Conservation (phyloP, 2,888 invertebrate genomes). For the Calephelis perditalis region DNA sequence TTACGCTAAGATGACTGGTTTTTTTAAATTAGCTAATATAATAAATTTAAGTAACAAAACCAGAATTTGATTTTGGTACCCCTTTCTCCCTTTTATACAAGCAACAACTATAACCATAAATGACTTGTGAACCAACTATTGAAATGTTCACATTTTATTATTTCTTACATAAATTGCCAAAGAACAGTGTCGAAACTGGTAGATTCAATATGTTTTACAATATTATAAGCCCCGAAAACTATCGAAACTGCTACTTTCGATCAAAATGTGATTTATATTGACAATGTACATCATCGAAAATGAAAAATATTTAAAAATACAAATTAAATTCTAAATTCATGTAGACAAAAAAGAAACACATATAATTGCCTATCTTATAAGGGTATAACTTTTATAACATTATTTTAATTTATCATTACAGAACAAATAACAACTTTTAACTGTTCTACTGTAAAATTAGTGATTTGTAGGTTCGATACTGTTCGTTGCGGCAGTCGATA, state of each 20-base stretch:
- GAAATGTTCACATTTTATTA: not conserved
- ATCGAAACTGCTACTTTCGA: too few relatives aligned
- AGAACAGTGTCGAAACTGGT: not conserved
- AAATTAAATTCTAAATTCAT: not conserved
- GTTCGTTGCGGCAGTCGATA: too few relatives aligned
- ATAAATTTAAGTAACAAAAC: not conserved
- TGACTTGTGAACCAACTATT: not conserved
- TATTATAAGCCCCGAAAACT: too few relatives aligned
- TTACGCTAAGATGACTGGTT: not conserved
- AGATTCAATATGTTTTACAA: too few relatives aligned
- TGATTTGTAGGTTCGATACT: not conserved
- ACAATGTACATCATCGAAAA: not conserved
- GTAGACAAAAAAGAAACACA: not conserved
- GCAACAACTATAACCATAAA: not conserved
- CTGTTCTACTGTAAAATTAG: not conserved
- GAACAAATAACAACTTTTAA: not conserved
- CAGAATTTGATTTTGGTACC: not conserved
- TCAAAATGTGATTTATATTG: too few relatives aligned
- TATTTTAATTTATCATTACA: not conserved
- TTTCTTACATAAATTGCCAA: not conserved
- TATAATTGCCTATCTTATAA: not conserved
- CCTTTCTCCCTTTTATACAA: not conserved
- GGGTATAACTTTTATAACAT: not conserved
- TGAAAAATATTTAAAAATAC: not conserved
- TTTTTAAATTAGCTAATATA: not conserved